These are phyloP conservation scores for Montipora capricornis DNA, from an alignment of 64 coral and sea anemone species.

Conservation along the genomic window DNA sequence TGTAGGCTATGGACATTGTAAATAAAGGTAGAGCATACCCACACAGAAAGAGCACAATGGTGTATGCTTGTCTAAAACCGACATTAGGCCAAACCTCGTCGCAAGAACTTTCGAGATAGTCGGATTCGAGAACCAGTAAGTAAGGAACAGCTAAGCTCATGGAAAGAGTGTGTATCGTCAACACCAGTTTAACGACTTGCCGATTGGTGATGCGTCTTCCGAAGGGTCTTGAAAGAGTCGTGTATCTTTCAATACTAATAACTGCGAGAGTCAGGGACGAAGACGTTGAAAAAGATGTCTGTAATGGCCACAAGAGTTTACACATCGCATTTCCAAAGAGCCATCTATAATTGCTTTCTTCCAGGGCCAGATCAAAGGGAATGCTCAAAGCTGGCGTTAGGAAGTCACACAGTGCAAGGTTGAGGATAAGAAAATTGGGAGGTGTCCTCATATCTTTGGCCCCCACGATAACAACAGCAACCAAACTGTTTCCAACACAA, in stretches of 20 bases:
- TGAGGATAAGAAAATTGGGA: conserved; percentile 62
- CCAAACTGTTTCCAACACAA: conserved; percentile 67
- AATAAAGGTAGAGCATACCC: conserved; percentile 61
- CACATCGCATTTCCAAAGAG: conserved; percentile 67
- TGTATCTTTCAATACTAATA: conserved; percentile 71
- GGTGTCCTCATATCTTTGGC: conserved; percentile 66
- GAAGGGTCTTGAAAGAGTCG: conserved; percentile 59
- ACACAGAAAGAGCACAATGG: conserved; percentile 58
- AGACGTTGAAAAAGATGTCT: conserved; percentile 50
- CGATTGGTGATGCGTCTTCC: conserved; percentile 23
- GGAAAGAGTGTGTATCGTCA: conserved; percentile 41
- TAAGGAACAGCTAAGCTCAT: conserved; percentile 39
- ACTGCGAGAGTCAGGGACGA: conserved; percentile 63
- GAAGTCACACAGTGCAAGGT: conserved; percentile 71
- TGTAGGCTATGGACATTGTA: conserved; percentile 49
- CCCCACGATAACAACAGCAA: conserved; percentile 60
- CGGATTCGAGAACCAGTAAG: conserved; percentile 35
- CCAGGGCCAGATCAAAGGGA: conserved; percentile 76
- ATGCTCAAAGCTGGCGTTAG: conserved; percentile 65
- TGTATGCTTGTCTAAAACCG: conserved; percentile 62
- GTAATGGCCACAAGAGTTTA: conserved; percentile 70
- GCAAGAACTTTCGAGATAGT: conserved; percentile 10
- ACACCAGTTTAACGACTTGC: conserved; percentile 2
- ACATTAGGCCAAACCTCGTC: conserved; percentile 53
- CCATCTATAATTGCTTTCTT: conserved; percentile 62